phyloP scores from a whole-genome alignment of 2,888 invertebrate species.

The Lithophane semibrunnea region DNA sequence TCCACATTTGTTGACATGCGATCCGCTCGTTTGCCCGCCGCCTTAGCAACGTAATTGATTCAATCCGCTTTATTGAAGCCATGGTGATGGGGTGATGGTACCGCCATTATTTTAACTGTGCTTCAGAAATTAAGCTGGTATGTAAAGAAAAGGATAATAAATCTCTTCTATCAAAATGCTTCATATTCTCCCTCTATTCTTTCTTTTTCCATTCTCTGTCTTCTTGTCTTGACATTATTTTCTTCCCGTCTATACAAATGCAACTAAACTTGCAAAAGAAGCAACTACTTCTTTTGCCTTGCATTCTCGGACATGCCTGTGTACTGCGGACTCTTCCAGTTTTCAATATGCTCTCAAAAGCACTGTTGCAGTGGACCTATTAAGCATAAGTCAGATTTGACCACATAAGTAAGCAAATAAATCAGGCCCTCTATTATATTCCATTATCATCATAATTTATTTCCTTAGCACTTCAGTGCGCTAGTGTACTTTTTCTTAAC shows the following conservation, averaged over 20 bases:
- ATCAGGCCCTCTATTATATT: not conserved
- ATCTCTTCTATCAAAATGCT: not conserved
- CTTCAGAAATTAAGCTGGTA: conserved; percentile 41
- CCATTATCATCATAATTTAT: too few species aligned
- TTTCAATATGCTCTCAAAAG: not conserved
- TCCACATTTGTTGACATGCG: conserved; percentile 74
- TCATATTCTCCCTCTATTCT: not conserved
- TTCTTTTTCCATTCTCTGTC: not conserved
- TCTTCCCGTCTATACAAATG: not conserved
- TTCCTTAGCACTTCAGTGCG: too few species aligned
- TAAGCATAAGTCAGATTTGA: not conserved
- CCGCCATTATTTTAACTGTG: conserved; percentile 57
- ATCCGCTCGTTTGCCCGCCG: conserved; percentile 75
- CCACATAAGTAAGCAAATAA: not conserved
- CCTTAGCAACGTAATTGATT: conserved; percentile 70
- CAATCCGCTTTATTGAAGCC: conserved; percentile 65
- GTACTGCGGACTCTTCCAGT: not conserved
- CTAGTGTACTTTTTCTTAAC: too few species aligned
- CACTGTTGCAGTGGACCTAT: not conserved
- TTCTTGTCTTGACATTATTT: not conserved
- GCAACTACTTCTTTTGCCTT: not conserved
- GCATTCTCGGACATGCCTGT: not conserved
- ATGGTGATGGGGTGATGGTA: conserved; percentile 53
- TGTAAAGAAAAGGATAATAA: conserved; percentile 18
- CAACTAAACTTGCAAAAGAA: not conserved